Percentiles rank a stretch among this genome's conserved stretches.
Evolutionary conservation across 2,888 invertebrate species (phyloP).

Genomic region (Hypena proboscidalis): DNA sequence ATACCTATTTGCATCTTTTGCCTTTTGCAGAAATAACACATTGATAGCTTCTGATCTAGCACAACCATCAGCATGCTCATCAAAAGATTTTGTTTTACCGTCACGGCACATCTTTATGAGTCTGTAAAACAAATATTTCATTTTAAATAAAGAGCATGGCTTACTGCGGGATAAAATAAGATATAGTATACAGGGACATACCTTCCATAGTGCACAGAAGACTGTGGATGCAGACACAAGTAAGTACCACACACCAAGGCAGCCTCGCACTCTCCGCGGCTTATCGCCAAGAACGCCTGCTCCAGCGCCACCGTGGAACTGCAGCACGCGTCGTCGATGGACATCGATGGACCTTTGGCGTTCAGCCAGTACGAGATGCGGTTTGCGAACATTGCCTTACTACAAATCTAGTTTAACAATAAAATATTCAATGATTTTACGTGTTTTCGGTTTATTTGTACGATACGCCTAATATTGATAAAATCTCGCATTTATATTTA

Average conservation of each 20-base stretch:
- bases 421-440: not conserved
- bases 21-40: conserved; percentile 88
- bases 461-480: not conserved
- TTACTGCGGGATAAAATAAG: not conserved
- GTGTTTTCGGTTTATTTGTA: no score
- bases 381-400: conserved; percentile 58
- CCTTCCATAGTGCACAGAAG: conserved; percentile 42
- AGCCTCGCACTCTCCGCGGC: conserved; percentile 59
- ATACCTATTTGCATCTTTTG: conserved; percentile 61
- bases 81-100: conserved; percentile 94
- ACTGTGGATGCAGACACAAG: conserved; percentile 65
- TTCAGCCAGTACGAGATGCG: conserved; percentile 66
- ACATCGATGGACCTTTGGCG: conserved; percentile 58
- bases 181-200: conserved; percentile 14
- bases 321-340: conserved; percentile 53
- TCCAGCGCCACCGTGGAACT: conserved; percentile 54
- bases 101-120: conserved; percentile 85
- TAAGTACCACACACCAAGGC: conserved; percentile 86
- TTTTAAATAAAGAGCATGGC: no score
- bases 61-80: conserved; percentile 89
- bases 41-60: conserved; percentile 89
- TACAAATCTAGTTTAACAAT: conserved; percentile 38
- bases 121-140: conserved; percentile 31
- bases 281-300: conserved; percentile 52
- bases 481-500: not conserved